A percentile compares a stretch with the other conserved stretches of the same genome.
phyloP scores from a whole-genome alignment of 2,888 invertebrate species.

The Drosophila niveifrons region DNA sequence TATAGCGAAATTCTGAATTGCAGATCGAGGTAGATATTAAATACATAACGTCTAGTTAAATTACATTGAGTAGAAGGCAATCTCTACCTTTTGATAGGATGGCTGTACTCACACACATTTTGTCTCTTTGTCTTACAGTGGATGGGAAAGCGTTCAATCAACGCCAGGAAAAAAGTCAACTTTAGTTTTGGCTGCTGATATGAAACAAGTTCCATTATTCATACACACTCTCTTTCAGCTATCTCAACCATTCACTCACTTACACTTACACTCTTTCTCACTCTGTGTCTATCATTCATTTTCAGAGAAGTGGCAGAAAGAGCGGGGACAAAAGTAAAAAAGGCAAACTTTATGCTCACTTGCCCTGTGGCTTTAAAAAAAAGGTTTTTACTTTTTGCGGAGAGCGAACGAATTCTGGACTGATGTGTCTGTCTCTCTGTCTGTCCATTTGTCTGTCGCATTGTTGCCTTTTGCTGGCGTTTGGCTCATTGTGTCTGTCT shows the following conservation, averaged over 20 bases:
- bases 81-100: slow-evolving; percentile 14
- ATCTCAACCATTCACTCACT: not conserved
- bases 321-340: slow-evolving; percentile 18
- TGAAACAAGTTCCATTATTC: slow-evolving; percentile 59
- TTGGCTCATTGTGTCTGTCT: slow-evolving; percentile 52
- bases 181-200: slow-evolving; percentile 61
- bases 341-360: slow-evolving; percentile 63
- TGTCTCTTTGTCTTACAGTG: slow-evolving; percentile 2
- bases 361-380: slow-evolving; percentile 71
- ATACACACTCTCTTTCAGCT: slow-evolving; percentile 22
- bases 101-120: too few relatives aligned
- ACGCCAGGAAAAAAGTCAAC: slow-evolving; percentile 61
- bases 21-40: not conserved
- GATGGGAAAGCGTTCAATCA: slow-evolving; percentile 48
- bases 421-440: slow-evolving; percentile 37
- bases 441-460: slow-evolving; percentile 48
- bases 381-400: slow-evolving; percentile 39
- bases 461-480: slow-evolving; percentile 60
- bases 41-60: slow-evolving; percentile 1
- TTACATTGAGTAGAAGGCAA: slow-evolving; percentile 2
- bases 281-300: slow-evolving; percentile 44
- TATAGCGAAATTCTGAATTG: slow-evolving; percentile 23
- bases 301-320: slow-evolving; percentile 12
- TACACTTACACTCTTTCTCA: not conserved
- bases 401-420: slow-evolving; percentile 12